Evolutionary conservation across 2,888 invertebrate species (phyloP).

Genomic region (Taenaris catops): DNA sequence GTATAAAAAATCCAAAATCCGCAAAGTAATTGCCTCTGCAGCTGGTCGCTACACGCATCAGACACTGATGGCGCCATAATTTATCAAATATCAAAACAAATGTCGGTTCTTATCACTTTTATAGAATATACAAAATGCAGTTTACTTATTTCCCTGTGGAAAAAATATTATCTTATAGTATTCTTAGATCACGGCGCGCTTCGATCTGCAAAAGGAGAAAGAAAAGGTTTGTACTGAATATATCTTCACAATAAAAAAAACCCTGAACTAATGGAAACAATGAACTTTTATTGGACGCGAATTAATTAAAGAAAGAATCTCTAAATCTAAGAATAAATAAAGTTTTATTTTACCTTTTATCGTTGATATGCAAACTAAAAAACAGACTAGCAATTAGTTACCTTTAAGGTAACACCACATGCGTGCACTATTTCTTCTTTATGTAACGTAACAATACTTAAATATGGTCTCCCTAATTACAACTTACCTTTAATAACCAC

Average conservation of each 20-base stretch:
- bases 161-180: conserved; percentile 81
- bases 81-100: conserved; percentile 78
- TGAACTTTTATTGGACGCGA: too few species aligned
- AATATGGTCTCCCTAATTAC: conserved; percentile 1
- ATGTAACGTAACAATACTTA: too few species aligned
- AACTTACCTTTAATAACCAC: conserved; percentile 93
- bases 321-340: too few species aligned
- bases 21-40: conserved; percentile 73
- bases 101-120: conserved; percentile 78
- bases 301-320: too few species aligned
- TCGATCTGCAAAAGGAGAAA: conserved; percentile 67
- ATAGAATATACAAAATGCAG: conserved; percentile 82
- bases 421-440: too few species aligned
- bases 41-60: conserved; percentile 64
- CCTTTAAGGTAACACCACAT: too few species aligned
- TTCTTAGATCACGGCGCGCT: conserved; percentile 79
- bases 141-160: conserved; percentile 81
- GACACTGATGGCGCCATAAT: conserved; percentile 71
- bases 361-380: too few species aligned
- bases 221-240: conserved; percentile 3
- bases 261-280: too few species aligned
- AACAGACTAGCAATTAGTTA: too few species aligned
- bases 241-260: too few species aligned
- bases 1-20: conserved; percentile 75
- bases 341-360: too few species aligned